These are phyloP conservation scores for Aporophyla lueneburgensis DNA, from an alignment of 2,888 invertebrate species.

Conservation along the genomic window DNA sequence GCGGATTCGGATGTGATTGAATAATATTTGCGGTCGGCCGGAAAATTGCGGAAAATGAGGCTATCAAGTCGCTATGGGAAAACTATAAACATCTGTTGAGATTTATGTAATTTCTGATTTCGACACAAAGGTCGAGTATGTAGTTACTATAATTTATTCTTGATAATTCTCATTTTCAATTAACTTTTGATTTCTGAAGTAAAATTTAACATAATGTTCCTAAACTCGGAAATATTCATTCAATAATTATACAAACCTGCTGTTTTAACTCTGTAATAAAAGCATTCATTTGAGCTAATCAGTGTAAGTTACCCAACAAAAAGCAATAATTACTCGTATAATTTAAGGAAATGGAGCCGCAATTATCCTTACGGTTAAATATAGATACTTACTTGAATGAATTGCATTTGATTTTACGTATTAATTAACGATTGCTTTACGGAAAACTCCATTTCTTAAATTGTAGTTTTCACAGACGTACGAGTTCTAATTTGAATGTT, in stretches of 20 bases:
- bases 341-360: constrained; percentile 1
- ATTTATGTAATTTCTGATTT: background rate
- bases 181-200: background rate
- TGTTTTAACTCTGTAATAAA: constrained; percentile 9
- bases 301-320: background rate
- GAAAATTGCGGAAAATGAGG: too few relatives aligned
- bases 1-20: too few relatives aligned
- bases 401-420: constrained; percentile 7
- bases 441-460: background rate
- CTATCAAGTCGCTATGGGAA: too few relatives aligned
- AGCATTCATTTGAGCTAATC: background rate
- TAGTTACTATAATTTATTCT: background rate
- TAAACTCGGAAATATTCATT: background rate
- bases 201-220: background rate
- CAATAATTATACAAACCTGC: background rate
- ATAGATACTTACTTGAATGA: background rate
- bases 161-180: background rate
- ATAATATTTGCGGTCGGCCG: too few relatives aligned
- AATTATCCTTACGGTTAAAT: constrained; percentile 3
- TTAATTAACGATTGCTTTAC: background rate
- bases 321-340: background rate
- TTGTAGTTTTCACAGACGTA: background rate
- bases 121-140: background rate
- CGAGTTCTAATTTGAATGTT: too few relatives aligned
- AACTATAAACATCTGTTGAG: background rate